Base-by-base conservation (phyloP, 2,888 invertebrate species). In the Lysandra coridon region DNA sequence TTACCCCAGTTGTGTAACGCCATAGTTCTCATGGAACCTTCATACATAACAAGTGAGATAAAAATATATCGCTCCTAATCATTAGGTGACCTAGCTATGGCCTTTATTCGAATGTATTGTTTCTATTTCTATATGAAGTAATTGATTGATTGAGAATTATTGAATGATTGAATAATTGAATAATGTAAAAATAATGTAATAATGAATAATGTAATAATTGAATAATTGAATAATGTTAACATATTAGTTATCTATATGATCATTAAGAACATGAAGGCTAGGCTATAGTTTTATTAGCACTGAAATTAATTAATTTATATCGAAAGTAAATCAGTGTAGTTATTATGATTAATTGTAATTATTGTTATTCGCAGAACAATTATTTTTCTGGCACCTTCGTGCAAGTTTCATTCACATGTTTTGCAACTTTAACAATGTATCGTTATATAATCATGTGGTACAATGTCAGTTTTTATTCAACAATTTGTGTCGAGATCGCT, bases 21-120 rank as follows among this genome's bases (percentile, higher is more conserved):
- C 88, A 90, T 90, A 89, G 89, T 93, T 93, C 93, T 88, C 93
- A 93, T 87, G 90, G 87, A 82, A 89, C 87, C 88, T 85, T 91
- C 90, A 91, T 87, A 87, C 90, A 92, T 91, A 92, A 92, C 91
- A 87, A 90, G 89, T 82, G 84, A 87, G 92, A 93, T 92, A 92
- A 90, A 89, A 60, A 60, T 44, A 74, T 79, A 17, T 44, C 7
- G 44, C 44, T 49, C 57, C n/a, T 23, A 60, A 49, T 57, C 6
- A 74, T 74, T 49, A 49, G 75, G 44, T 75, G 75, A 69, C 14
- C 69, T 69, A 69, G 69, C 69, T 69, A 4, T 14, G 33, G 33
- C 14, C 69, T 69, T 37, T 33, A 2, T 69, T 17, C 30, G 62
- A 69, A 69, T 33, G 64, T 33, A 30, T 64, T 69, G 69, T 69